Conservation (phyloP, 2,113 vertebrate species). For the Atractosteus spatula region DNA sequence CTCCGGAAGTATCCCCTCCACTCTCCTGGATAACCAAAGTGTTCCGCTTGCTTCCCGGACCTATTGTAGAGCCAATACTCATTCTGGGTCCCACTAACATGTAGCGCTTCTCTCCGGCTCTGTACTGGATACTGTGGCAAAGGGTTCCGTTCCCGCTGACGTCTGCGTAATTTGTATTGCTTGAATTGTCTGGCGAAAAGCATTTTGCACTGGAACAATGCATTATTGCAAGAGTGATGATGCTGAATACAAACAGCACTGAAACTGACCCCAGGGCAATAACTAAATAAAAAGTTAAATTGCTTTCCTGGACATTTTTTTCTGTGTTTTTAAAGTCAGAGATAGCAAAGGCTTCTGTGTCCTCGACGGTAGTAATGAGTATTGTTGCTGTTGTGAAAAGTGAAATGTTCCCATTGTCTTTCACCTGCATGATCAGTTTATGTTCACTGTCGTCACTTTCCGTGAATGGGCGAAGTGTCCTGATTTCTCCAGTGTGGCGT, state of each 20-base stretch:
- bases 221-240: not conserved
- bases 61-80: not conserved
- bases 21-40: not conserved
- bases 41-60: not conserved
- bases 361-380: not conserved
- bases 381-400: not conserved
- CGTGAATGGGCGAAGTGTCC: constrained; percentile 22
- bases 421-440: constrained; percentile 20
- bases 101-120: not conserved
- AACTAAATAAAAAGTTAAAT: constrained; percentile 1
- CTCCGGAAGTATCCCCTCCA: not conserved
- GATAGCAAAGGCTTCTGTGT: not conserved
- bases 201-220: not conserved
- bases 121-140: not conserved
- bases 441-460: constrained; percentile 34
- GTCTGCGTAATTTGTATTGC: constrained; percentile 1
- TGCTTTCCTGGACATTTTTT: not conserved
- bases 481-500: constrained; percentile 30
- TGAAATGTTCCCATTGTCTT: not conserved
- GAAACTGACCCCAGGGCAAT: constrained; percentile 1
- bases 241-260: not conserved
- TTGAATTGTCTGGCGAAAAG: not conserved
- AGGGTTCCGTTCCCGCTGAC: constrained; percentile 4
- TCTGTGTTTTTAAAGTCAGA: not conserved
- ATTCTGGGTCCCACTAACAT: not conserved